Evolutionary conservation across 1,140 invertebrate genomes (phyloP), one percentile per base, ranked within the genome.

Genomic region (Trichonephila inaurata): DNA sequence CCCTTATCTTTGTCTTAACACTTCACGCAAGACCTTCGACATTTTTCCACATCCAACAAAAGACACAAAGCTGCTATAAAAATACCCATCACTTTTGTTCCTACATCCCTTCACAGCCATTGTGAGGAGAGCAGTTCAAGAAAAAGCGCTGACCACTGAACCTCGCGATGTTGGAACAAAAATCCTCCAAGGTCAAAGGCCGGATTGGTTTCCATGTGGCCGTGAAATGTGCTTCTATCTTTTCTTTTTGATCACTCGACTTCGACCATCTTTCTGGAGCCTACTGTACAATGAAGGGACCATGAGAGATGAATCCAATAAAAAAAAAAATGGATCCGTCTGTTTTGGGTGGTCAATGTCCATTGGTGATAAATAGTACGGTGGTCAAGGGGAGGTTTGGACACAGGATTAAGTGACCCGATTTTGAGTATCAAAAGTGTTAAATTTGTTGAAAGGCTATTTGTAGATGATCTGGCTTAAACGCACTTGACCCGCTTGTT

Each of bases 131-230:
- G 16, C 62, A 24, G 82, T 18, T 58, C 82, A 83, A 83, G 51
- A 83, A 58, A 44, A 21, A 21, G 40, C 82, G 16, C 82, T 58
- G n/a, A 51, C 40, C 40, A 83, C 44, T 60, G 82, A 60, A 83
- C 82, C 40, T 28, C 77, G 24, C 18, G 28, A 72, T 24, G 69
- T 24, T 72, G 28, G 28, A 81, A 82, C 77, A 82, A 83, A 83
- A 83, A 51, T 60, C 82, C 28, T 8, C 8, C 28, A 60, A 62
- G 85, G 58, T 87, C 85, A 87, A 62, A 87, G 60, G 82, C 60
- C 85, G 60, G 24, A 87, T 87, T 87, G 51, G n/a, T 64, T 87
- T 87, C 85, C 18, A 62, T 2, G 69, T 16, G 69, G 69, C 69
- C 69, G 69, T 77, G 60, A 87, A 60, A 87, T 62, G 28, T 62